These are phyloP conservation scores for Chymomyza procnemis DNA, from an alignment of 2,888 invertebrate genomes.

Conservation along the genomic window DNA sequence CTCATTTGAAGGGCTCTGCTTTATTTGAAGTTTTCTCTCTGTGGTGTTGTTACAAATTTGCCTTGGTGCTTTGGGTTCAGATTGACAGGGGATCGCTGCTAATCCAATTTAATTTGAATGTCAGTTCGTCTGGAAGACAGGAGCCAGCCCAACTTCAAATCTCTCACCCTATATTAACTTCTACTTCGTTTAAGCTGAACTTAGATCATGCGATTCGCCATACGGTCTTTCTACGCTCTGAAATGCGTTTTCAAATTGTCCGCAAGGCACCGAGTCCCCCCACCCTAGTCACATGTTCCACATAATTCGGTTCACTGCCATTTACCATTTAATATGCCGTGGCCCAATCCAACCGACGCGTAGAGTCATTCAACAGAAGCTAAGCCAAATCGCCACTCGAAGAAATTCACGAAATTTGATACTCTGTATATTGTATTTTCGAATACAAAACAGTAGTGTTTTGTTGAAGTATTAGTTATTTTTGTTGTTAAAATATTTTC, in stretches of 20 bases:
- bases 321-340: conserved; percentile 15
- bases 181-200: conserved; percentile 43
- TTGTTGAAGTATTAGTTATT: neutral
- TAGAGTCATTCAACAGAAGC: conserved; percentile 64
- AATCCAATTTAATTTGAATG: conserved; percentile 78
- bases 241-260: conserved; percentile 62
- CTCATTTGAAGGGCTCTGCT: conserved; percentile 12
- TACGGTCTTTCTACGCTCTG: conserved; percentile 49
- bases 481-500: neutral
- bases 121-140: conserved; percentile 77
- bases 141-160: conserved; percentile 18
- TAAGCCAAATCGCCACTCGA: conserved; percentile 35
- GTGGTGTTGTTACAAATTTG: conserved; percentile 28
- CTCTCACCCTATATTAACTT: too few relatives aligned
- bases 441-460: neutral
- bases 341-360: conserved; percentile 4
- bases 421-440: conserved; percentile 23
- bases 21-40: conserved; percentile 13
- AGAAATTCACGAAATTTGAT: conserved; percentile 60
- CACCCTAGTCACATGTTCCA: conserved; percentile 46
- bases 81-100: conserved; percentile 77
- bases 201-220: conserved; percentile 49
- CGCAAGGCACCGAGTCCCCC: conserved; percentile 26
- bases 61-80: conserved; percentile 45
- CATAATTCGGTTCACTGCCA: conserved; percentile 63